Base-by-base conservation (phyloP, 2,113 vertebrate species). In the Corythoichthys intestinalis region DNA sequence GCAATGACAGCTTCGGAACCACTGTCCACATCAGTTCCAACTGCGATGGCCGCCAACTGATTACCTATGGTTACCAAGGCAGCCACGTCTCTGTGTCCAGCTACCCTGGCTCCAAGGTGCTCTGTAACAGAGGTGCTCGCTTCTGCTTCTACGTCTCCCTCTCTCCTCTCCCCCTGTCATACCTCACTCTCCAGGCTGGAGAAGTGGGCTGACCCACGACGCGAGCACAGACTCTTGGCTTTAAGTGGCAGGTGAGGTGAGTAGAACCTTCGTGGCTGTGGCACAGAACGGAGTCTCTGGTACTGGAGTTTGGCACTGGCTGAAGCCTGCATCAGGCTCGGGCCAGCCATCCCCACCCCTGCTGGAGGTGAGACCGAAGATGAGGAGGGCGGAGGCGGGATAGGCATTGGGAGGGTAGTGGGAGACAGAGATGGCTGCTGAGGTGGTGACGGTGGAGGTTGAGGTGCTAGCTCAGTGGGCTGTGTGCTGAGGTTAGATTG, bases 111-210 rank as follows among this genome's bases (percentile, higher is more conserved):
- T 61, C 78, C 84, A 67, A 3, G 67, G 82, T 75, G 74, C 73
- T 78, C 82, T 72, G 34, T 50, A 70, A 78, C 77, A 71, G 70
- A 68, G 73, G 80, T 75, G 78, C 70, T 85, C 5, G 74, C 84
- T 88, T 77, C 85, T 4, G 74, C 84, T 88, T 77, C 79, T 76
- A 85, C 77, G 88, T 91, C 88, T 91, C 86, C 86, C 89, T 90
- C 88, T 90, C 91, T 90, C 87, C 76, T 88, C 74, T 86, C 88
- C 91, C 90, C 89, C 91, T 92, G 93, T 96, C 94, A 96, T 95
- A 96, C 95, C 89, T 96, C 95, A 14, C 94, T 96, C 87, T 96
- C 95, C 76, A 96, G 91, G 86, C 95, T 96, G 87, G 94, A 96
- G 90, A 96, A 96, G 89, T 96, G 95, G 77, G 94, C 94, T 6